These are phyloP conservation scores for Neolamprologus tretocephalus DNA, from an alignment of 2,113 vertebrate species.

Conservation along the genomic window DNA sequence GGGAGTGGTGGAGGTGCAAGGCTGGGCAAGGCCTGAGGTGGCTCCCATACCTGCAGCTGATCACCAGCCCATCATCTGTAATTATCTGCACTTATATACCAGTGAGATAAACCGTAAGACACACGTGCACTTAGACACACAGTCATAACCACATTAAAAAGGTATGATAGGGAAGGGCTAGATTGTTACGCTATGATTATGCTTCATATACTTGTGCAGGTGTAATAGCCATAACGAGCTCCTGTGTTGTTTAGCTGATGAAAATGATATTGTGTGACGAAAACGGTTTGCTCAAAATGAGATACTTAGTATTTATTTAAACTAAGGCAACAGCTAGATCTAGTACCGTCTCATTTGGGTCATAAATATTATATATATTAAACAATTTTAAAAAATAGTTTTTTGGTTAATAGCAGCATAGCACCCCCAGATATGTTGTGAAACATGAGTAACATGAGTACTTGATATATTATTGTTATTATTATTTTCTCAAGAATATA, in stretches of 20 bases:
- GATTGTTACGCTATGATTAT: constrained; percentile 1
- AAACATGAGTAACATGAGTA: not conserved
- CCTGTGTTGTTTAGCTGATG: constrained; percentile 11
- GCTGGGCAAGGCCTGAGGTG: constrained; percentile 58
- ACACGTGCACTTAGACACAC: not conserved
- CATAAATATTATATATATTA: not conserved
- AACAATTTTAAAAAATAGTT: not conserved
- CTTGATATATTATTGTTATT: not conserved
- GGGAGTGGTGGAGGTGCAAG: constrained; percentile 63
- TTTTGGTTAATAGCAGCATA: not conserved
- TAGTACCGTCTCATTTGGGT: not conserved
- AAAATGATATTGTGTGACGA: constrained; percentile 8
- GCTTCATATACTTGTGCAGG: constrained; percentile 5
- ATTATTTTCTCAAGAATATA: not conserved
- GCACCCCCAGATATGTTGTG: not conserved
- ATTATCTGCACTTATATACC: constrained; percentile 67
- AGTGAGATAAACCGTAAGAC: constrained; percentile 32
- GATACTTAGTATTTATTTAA: not conserved
- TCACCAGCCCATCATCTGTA: constrained; percentile 71
- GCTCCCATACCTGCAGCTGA: constrained; percentile 76
- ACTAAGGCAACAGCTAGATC: constrained; percentile 6
- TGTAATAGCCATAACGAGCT: constrained; percentile 8
- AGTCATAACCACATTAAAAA: not conserved
- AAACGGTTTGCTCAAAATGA: not conserved
- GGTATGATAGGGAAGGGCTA: constrained; percentile 2